Conservation (phyloP, 2,888 invertebrate species). For the Aspidiotus destructor region DNA sequence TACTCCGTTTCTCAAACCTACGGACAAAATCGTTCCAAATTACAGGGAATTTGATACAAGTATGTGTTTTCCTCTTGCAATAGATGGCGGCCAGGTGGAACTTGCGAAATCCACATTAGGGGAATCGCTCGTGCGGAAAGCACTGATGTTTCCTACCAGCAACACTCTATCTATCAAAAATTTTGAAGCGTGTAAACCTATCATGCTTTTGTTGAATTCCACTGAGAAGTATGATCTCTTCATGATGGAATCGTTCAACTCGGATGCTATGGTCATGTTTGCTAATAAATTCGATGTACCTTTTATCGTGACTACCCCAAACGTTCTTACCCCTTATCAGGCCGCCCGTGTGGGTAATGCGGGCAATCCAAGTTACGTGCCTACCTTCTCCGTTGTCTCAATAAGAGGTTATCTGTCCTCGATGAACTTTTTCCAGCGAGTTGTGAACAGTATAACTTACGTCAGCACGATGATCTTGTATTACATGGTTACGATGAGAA, state of each 20-base stretch:
- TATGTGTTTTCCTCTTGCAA: neutral
- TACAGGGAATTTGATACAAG: slow-evolving; percentile 4
- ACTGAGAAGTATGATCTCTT: slow-evolving; percentile 23
- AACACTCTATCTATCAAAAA: neutral
- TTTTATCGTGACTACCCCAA: slow-evolving; percentile 10
- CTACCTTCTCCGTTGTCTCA: slow-evolving; percentile 38
- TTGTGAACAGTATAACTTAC: neutral
- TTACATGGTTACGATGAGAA: neutral
- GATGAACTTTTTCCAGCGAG: neutral
- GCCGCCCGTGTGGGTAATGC: neutral
- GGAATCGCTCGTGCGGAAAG: too few relatives aligned
- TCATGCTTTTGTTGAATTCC: neutral
- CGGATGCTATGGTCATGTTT: slow-evolving; percentile 17
- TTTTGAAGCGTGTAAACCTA: neutral
- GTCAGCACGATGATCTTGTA: neutral
- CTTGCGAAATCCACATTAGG: neutral
- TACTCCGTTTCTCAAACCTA: slow-evolving; percentile 6
- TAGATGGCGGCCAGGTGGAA: neutral
- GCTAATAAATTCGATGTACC: slow-evolving; percentile 17
- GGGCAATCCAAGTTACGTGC: slow-evolving; percentile 17
- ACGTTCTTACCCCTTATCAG: slow-evolving; percentile 9
- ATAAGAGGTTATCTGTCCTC: neutral
- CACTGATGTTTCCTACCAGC: neutral
- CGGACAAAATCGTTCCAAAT: neutral
- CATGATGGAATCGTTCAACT: slow-evolving; percentile 22